Evolutionary conservation across 2,888 invertebrate genomes (phyloP).

Genomic region (Eupithecia insigniata): DNA sequence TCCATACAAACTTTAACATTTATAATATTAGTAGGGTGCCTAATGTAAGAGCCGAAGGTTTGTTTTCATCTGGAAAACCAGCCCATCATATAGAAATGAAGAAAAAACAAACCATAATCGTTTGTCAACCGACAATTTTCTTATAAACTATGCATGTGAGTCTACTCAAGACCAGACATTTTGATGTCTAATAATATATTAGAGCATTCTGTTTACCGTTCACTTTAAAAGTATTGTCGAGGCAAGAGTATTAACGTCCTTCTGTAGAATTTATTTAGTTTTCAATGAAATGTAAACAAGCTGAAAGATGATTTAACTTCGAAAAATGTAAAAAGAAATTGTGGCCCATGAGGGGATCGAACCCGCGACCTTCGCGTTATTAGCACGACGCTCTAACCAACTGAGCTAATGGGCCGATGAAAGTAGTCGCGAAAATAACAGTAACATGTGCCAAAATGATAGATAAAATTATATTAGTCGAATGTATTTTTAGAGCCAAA

Average conservation of each 20-base stretch:
- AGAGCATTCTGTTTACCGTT: constrained; percentile 2
- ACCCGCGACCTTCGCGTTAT: constrained; percentile 76
- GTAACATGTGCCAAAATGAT: neutral
- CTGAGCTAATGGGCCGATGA: constrained; percentile 71
- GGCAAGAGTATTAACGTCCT: neutral
- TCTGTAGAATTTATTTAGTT: neutral
- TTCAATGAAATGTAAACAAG: neutral
- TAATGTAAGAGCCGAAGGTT: too few relatives aligned
- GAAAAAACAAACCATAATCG: neutral
- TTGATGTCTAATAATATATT: constrained; percentile 20
- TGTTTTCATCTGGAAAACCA: too few relatives aligned
- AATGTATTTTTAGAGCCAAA: neutral
- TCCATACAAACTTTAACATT: too few relatives aligned
- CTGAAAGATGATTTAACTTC: neutral
- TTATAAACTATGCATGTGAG: constrained; percentile 52
- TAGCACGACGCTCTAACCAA: constrained; percentile 76
- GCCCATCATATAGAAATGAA: neutral
- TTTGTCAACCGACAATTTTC: constrained; percentile 44
- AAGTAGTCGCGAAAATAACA: neutral
- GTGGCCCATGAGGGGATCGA: constrained; percentile 77
- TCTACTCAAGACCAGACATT: constrained; percentile 11
- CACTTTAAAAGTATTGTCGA: neutral
- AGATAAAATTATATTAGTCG: neutral
- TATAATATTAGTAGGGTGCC: too few relatives aligned
- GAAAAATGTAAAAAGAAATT: constrained; percentile 23